phyloP scores from a whole-genome alignment of 37 sponge, comb jelly and placozoan species.

The Tethya wilhelma region DNA sequence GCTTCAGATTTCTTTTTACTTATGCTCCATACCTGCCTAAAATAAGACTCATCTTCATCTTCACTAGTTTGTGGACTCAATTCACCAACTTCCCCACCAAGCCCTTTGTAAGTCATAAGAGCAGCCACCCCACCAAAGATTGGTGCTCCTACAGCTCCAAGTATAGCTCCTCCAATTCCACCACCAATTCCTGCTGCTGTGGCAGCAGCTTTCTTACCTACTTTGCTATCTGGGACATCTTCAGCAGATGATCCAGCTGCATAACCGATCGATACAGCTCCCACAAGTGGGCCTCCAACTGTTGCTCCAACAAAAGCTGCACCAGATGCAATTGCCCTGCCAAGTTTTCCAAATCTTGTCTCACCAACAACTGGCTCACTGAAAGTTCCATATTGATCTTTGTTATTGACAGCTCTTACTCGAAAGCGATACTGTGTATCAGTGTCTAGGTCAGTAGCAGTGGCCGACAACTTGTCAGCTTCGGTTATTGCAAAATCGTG shows the following conservation, averaged over 20 bases:
- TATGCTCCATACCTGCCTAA: too few relatives aligned
- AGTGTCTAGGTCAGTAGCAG: background rate
- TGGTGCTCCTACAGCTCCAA: background rate
- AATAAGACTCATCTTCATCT: conserved; percentile 24
- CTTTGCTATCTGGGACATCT: background rate
- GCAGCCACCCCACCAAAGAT: background rate
- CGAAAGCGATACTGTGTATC: conserved; percentile 11
- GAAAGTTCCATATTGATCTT: background rate
- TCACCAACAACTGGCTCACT: background rate
- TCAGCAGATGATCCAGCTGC: background rate
- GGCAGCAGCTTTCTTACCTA: conserved; percentile 1
- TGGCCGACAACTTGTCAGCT: background rate
- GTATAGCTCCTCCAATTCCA: background rate
- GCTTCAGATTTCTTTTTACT: too few relatives aligned
- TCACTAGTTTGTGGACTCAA: conserved; percentile 10
- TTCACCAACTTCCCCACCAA: background rate
- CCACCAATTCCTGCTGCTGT: background rate
- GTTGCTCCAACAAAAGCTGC: background rate
- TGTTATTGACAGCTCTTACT: background rate
- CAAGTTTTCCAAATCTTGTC: background rate
- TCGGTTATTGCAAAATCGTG: too few relatives aligned
- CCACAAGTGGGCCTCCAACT: background rate
- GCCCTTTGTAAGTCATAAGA: background rate
- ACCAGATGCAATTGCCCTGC: background rate
- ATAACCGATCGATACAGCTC: background rate